Percentiles rank a stretch among this genome's conserved stretches.
phyloP scores from a whole-genome alignment of 2,797 vertebrate genomes.

The Phalanger gymnotis region DNA sequence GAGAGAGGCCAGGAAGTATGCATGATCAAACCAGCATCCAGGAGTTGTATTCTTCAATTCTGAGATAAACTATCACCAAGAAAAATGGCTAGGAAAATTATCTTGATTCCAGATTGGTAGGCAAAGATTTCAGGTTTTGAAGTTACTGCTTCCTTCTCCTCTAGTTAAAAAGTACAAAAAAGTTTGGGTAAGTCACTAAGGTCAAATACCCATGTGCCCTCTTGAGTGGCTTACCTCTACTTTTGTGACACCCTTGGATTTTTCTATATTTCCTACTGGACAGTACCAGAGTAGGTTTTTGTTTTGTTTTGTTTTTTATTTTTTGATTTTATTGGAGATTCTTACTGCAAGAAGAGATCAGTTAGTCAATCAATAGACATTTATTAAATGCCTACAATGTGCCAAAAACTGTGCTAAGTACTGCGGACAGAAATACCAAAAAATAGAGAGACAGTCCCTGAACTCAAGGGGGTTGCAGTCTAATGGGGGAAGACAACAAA shows the following conservation, averaged over 20 bases:
- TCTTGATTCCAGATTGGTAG: background rate
- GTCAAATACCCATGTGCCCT: rapidly evolving
- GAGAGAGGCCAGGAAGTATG: background rate
- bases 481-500: background rate
- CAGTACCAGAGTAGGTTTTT: background rate
- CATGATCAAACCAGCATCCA: background rate
- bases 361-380: background rate
- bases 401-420: constrained; percentile 8
- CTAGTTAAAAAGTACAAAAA: background rate
- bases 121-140: background rate
- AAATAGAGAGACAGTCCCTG: background rate
- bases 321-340: background rate
- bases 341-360: background rate
- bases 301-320: background rate
- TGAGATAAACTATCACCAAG: background rate
- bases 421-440: background rate
- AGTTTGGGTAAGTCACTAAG: background rate
- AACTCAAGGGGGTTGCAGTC: background rate
- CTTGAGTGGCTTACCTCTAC: background rate
- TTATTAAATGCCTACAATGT: constrained; percentile 22
- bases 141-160: background rate
- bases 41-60: background rate
- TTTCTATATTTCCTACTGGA: background rate
- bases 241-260: background rate
- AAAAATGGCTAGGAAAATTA: constrained; percentile 28